Conservation (phyloP, 2,888 invertebrate species). For the Strigamia crassipes region DNA sequence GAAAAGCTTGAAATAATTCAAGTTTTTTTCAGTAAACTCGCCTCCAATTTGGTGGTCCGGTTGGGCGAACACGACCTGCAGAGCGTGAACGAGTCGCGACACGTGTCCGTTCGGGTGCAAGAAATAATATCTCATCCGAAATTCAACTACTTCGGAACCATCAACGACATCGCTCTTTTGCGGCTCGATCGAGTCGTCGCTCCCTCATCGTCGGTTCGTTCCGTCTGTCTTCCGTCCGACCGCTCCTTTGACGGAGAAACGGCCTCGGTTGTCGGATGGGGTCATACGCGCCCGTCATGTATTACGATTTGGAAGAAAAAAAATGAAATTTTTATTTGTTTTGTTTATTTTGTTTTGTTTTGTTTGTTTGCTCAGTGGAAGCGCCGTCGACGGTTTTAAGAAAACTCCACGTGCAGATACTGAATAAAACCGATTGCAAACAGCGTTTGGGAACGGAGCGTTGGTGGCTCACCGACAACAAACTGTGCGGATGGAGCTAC, state of each 20-base stretch:
- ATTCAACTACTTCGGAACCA: constrained; percentile 23
- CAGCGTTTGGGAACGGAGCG: neutral
- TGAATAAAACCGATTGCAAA: neutral
- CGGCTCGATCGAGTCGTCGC: neutral
- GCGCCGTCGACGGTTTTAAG: neutral
- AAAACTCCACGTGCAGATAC: neutral
- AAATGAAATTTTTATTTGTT: no score
- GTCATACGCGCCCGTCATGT: neutral
- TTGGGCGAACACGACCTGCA: constrained; percentile 4
- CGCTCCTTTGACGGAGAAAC: neutral
- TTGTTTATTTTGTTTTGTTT: no score
- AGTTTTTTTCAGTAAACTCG: neutral
- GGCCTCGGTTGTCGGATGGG: constrained; percentile 1
- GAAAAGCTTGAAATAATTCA: neutral
- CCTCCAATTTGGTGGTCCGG: neutral
- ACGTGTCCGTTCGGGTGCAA: neutral
- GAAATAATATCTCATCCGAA: constrained; percentile 7
- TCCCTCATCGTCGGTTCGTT: neutral
- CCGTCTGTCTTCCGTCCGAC: neutral
- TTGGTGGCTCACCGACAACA: neutral
- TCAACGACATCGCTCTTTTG: neutral
- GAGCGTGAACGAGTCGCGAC: neutral
- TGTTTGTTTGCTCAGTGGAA: neutral
- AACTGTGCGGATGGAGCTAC: neutral
- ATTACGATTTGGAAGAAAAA: no score